Evolutionary conservation across 2,888 invertebrate species (phyloP).

Genomic region (Leistus spinibarbis): DNA sequence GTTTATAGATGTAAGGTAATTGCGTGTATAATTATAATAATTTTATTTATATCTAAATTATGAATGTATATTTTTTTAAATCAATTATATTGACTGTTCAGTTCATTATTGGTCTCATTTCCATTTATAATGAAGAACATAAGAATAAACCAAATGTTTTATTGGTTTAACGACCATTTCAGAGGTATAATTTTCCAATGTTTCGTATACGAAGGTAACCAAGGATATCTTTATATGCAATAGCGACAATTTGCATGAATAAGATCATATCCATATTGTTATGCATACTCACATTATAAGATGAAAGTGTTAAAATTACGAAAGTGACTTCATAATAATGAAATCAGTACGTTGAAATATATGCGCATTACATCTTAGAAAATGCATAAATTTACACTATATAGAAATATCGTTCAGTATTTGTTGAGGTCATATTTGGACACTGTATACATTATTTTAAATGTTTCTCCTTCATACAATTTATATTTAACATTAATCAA

Average conservation of each 20-base stretch:
- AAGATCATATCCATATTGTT: slow-evolving; percentile 2
- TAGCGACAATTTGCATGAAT: neutral
- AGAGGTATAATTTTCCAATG: neutral
- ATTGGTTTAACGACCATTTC: too few relatives aligned
- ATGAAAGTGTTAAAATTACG: slow-evolving; percentile 8
- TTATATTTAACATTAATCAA: too few relatives aligned
- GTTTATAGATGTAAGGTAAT: neutral
- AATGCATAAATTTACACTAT: neutral
- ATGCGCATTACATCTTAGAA: neutral
- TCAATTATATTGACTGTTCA: too few relatives aligned
- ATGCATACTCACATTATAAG: neutral
- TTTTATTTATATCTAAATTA: neutral
- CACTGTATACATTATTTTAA: too few relatives aligned
- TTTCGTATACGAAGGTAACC: neutral
- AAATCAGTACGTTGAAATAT: neutral
- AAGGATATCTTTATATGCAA: neutral
- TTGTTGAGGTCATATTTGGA: neutral
- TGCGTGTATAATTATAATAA: neutral
- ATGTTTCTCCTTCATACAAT: too few relatives aligned
- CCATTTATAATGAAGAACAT: too few relatives aligned
- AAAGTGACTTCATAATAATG: neutral
- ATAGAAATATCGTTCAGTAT: neutral
- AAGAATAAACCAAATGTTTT: too few relatives aligned
- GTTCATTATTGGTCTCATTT: too few relatives aligned
- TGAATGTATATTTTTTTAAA: too few relatives aligned